These are phyloP conservation scores for Coenonympha arcania DNA, from an alignment of 2,888 invertebrate genomes.

Conservation along the genomic window DNA sequence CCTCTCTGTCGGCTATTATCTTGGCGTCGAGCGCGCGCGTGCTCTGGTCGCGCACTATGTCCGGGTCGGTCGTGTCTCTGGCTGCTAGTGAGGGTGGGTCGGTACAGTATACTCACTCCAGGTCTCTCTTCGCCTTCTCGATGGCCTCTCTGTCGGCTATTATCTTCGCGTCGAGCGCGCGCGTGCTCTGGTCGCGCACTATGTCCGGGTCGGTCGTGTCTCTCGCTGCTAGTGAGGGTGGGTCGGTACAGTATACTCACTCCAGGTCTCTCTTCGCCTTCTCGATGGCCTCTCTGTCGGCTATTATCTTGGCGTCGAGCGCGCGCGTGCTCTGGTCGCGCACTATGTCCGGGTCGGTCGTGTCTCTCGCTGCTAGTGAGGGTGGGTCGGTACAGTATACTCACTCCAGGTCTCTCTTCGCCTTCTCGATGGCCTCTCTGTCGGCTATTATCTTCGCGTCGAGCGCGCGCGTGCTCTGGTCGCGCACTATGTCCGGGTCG, in stretches of 20 bases:
- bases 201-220: not conserved
- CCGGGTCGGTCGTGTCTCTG: no score
- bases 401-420: constrained; percentile 76
- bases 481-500: constrained; percentile 33
- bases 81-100: no score
- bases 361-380: not conserved
- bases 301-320: constrained; percentile 78
- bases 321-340: constrained; percentile 77
- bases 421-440: constrained; percentile 71
- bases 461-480: constrained; percentile 77
- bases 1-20: no score
- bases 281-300: constrained; percentile 74
- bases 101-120: no score
- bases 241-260: constrained; percentile 67
- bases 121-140: no score
- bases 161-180: no score
- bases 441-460: constrained; percentile 79
- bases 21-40: no score
- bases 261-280: constrained; percentile 74
- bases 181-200: no score
- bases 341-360: not conserved
- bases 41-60: no score
- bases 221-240: not conserved
- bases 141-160: no score
- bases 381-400: no score